A percentile compares a stretch with the other conserved stretches of the same genome.
These are phyloP conservation scores for Charina bottae DNA, from an alignment of 2,113 vertebrate genomes.

Conservation along the genomic window DNA sequence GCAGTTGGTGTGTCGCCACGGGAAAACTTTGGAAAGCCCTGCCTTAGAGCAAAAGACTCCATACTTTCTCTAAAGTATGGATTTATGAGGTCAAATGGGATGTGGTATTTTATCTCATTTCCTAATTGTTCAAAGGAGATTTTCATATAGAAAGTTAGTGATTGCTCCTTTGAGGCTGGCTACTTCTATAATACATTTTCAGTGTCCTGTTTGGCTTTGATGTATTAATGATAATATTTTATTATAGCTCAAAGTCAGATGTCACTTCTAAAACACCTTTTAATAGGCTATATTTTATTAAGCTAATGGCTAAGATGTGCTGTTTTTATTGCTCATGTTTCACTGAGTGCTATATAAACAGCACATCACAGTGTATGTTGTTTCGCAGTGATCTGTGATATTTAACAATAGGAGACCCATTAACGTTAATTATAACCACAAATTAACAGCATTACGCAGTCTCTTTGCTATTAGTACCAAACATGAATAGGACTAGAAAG, in stretches of 20 bases:
- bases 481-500: constrained; percentile 56
- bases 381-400: constrained; percentile 32
- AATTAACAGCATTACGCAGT: constrained; percentile 50
- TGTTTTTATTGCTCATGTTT: neutral
- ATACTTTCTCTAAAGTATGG: neutral
- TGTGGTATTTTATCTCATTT: neutral
- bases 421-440: constrained; percentile 58
- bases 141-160: neutral
- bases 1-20: too few relatives aligned
- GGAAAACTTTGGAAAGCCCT: too few relatives aligned
- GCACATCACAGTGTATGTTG: constrained; percentile 8
- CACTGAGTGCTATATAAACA: constrained; percentile 27
- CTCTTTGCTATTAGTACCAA: constrained; percentile 47
- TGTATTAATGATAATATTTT: constrained; percentile 5
- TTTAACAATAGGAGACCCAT: constrained; percentile 36
- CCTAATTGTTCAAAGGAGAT: neutral
- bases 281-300: neutral
- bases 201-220: constrained; percentile 9
- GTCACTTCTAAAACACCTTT: accelerated
- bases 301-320: neutral
- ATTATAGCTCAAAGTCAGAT: neutral
- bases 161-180: neutral
- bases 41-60: neutral
- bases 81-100: neutral
- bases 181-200: neutral